Base-by-base conservation (phyloP, 2,888 invertebrate genomes). In the Trachelus iudaicus region DNA sequence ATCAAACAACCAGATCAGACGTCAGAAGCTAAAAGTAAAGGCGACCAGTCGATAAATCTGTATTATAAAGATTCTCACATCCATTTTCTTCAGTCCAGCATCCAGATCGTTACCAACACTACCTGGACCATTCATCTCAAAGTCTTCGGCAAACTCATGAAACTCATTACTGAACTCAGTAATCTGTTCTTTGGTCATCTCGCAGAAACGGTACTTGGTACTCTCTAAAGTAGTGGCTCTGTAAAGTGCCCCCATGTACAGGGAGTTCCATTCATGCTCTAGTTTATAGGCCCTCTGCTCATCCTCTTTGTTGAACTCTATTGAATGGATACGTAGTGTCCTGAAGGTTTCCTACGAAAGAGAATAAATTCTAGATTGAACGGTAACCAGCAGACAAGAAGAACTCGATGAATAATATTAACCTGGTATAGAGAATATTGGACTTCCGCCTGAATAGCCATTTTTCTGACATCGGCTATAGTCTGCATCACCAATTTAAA, bases 401-500 rank as follows among this genome's bases (percentile, higher is more conserved):
- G 23, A 56, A 56, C 23, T 23, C 23, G 23, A 23, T 56, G 23
- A 56, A 56, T 56, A 56, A 56, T 56, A 56, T 15, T 23, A 31
- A 90, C 90, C 83, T 91, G 89, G 77, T 88, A 90, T 34, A 94
- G 94, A 69, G 93, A 92, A 86, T 96, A 97, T 85, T 94, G 94
- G 74, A 96, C 93, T 90, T 98, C 98, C 0, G 96, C 95, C 4
- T 95, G 95, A 76, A 97, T 93, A 0, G 97, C 96, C 90, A 94
- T 94, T 77, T 94, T 94, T 86, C 96, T 95, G 73, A 98, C 95
- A 69, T 93, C 94, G 0, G 95, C 92, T 80, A 98, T 97, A 0
- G 97, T 95, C 82, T 95, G 95, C 95, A 98, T 95, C 3, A 98
- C 96, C 79, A 94, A 92, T 90, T 97, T 98, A 88, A 98, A 96